A percentile compares a stretch with the other conserved stretches of the same genome.
These are phyloP conservation scores for Lepidocyrtinus sp. DNA, from an alignment of 2,888 invertebrate genomes.

Conservation along the genomic window DNA sequence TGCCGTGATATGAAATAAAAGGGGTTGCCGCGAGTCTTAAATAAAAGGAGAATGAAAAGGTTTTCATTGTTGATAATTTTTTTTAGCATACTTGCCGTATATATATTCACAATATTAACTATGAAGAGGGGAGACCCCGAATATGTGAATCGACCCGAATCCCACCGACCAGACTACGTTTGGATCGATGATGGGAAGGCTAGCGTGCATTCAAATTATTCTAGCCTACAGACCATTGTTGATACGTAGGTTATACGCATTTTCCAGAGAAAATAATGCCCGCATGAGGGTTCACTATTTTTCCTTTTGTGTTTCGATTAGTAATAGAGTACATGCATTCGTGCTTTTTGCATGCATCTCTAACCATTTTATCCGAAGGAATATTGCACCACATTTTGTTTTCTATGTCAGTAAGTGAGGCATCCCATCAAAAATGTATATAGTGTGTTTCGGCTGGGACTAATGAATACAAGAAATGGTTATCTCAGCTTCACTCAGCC, in stretches of 20 bases:
- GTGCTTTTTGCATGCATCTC: not conserved
- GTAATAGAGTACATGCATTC: not conserved
- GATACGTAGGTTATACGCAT: conserved; percentile 7
- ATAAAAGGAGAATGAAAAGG: conserved; percentile 28
- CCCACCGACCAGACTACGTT: conserved; percentile 56
- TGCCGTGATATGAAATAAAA: conserved; percentile 3
- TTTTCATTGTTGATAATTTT: conserved; percentile 13
- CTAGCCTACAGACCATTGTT: conserved; percentile 24
- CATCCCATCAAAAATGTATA: conserved; percentile 5
- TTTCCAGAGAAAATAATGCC: conserved; percentile 52
- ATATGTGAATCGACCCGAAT: conserved; percentile 65
- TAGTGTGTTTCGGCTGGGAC: not conserved
- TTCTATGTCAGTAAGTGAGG: not conserved
- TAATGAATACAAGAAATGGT: not conserved
- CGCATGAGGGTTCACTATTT: conserved; percentile 52
- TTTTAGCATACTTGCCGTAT: not conserved
- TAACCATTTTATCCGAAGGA: not conserved
- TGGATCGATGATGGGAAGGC: conserved; percentile 60
- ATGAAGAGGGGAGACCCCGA: conserved; percentile 41
- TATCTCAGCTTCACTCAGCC: too few relatives aligned
- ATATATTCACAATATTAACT: not conserved
- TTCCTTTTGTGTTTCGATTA: conserved; percentile 15
- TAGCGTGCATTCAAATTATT: conserved; percentile 56
- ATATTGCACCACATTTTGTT: not conserved
- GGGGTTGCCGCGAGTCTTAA: conserved; percentile 33